Base-by-base conservation (phyloP, 2,113 vertebrate species). In the Lanius collurio region DNA sequence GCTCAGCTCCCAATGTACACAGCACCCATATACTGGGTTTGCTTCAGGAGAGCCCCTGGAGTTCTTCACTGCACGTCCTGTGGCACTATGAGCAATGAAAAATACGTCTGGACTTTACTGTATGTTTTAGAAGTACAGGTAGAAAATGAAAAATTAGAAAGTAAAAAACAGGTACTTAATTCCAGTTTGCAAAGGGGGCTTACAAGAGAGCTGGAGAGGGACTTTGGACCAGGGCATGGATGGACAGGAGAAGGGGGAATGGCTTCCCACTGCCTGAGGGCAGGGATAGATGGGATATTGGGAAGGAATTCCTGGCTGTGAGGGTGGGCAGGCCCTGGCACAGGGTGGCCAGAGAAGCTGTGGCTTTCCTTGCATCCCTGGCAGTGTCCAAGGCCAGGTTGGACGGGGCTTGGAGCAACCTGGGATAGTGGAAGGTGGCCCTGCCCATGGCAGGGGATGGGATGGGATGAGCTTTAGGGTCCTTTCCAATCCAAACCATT, bases 391-490 rank as follows among this genome's bases (percentile, higher is more conserved):
- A 60, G 46, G 33, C 23, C 52, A 52, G 37, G 39, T 0, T 59
- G 68, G 12, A 52, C 0, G 0, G 37, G 27, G 27, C 52, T 59
- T 28, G 60, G 62, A 75, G 28, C 6, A 7, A 1, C 28, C 33
- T 60, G 39, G 39, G 24, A 2, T 2, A 6, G 15, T 39, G 77
- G 52, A 4, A 59, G 4, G 0, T 52, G 28, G 15, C 23, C 11
- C 69, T 82, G 69, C 13, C 37, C 33, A 6, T 24, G 22, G 27
- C 37, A 59, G 6, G 30, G 57, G 8, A 11, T 33, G 50, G 68
- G 3, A 52, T 20, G 2, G 4, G 27, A 46, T 44, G 20, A 28
- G 12, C 6, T 60, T 59, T 60, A 52, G 39, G 52, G 13, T 60
- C 39, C 28, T 12, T 68, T 75, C 53, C 39, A 82, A 18, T 11